These are phyloP conservation scores for Dreissena polymorpha DNA, from an alignment of 1,140 invertebrate species.

Conservation along the genomic window DNA sequence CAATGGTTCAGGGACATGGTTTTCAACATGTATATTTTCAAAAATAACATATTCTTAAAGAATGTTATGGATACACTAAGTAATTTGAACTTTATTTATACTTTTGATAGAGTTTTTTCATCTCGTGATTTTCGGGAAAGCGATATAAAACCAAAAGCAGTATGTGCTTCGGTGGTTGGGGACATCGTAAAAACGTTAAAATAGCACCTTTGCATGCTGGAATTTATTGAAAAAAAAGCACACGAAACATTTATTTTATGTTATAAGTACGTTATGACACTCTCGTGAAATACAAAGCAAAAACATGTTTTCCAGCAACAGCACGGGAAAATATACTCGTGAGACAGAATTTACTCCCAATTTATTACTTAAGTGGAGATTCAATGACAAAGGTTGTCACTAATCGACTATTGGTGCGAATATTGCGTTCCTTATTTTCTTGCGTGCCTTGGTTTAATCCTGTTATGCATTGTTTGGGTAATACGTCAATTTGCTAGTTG, in stretches of 20 bases:
- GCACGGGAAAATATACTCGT: not conserved
- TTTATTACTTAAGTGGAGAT: not conserved
- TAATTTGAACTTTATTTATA: not conserved
- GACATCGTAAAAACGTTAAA: no score
- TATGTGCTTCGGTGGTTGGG: no score
- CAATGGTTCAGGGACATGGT: not conserved
- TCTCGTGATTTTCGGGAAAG: not conserved
- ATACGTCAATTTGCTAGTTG: no score
- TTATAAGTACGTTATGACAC: not conserved
- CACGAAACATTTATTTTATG: not conserved
- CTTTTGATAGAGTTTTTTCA: not conserved
- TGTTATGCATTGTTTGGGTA: no score
- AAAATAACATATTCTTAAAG: not conserved
- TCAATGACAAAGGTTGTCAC: no score
- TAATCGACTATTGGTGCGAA: no score
- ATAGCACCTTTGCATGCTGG: no score
- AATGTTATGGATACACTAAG: not conserved
- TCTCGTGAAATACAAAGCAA: not conserved
- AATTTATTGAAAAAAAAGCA: not conserved
- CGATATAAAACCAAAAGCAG: not conserved
- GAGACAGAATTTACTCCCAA: conserved; percentile 3
- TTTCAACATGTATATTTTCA: not conserved
- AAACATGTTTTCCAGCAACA: conserved; percentile 1
- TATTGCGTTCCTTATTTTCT: no score
- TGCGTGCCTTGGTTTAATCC: no score